These are phyloP conservation scores for Metacarcinus magister DNA, from an alignment of 2,888 invertebrate genomes.

Conservation along the genomic window DNA sequence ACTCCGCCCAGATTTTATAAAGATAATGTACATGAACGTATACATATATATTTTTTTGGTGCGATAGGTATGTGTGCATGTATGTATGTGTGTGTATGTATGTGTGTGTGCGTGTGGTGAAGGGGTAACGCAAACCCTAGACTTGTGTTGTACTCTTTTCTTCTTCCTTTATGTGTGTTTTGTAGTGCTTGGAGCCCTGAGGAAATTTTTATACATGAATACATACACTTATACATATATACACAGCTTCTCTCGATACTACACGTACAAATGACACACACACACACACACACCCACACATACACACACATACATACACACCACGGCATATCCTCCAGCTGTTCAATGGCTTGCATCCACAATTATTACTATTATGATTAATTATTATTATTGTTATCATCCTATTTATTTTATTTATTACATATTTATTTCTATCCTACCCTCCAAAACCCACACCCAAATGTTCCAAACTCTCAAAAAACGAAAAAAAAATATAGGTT, in stretches of 20 bases:
- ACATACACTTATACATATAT: too few species aligned
- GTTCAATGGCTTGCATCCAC: neutral
- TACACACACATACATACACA: slow-evolving; percentile 30
- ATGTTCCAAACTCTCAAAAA: neutral
- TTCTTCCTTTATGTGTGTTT: neutral
- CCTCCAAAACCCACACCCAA: neutral
- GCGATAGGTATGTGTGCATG: neutral
- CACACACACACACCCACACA: slow-evolving; percentile 53
- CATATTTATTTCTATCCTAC: neutral
- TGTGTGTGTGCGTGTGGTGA: slow-evolving; percentile 19
- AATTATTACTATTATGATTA: neutral
- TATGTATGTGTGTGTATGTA: neutral
- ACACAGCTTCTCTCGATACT: too few species aligned
- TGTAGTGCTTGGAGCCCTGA: neutral
- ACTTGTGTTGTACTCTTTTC: neutral
- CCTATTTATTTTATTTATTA: slow-evolving; percentile 39
- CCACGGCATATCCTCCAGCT: neutral
- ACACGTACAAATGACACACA: neutral
- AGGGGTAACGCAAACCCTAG: neutral
- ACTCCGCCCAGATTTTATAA: neutral
- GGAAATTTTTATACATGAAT: neutral
- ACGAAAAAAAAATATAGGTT: too few species aligned
- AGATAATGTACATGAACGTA: neutral
- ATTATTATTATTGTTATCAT: slow-evolving; percentile 27
- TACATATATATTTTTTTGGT: neutral